Percentiles rank a stretch among this genome's conserved stretches.
Evolutionary conservation across 2,888 invertebrate genomes (phyloP).

Genomic region (Masnerella sp.): DNA sequence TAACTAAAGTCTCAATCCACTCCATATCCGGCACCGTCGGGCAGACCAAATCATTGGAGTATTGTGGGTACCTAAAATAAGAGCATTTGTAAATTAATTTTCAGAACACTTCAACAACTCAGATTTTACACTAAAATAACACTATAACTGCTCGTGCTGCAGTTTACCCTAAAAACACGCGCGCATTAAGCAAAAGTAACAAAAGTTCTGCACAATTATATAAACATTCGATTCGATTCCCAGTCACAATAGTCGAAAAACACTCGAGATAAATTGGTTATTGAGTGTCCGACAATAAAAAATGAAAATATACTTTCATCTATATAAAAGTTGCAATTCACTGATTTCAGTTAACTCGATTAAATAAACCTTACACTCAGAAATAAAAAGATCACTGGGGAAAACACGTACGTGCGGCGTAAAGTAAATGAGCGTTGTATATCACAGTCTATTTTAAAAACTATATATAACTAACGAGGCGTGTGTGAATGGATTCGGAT

Average conservation of each 20-base stretch:
- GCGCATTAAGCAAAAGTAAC: too few species aligned
- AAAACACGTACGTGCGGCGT: background rate
- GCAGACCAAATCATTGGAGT: constrained; percentile 73
- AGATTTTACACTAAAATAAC: background rate
- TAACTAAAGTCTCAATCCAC: constrained; percentile 85
- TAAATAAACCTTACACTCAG: constrained; percentile 8
- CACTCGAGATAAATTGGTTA: too few species aligned
- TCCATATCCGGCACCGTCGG: constrained; percentile 76
- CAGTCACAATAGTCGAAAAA: too few species aligned
- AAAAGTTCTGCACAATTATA: too few species aligned
- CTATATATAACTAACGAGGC: constrained; percentile 11
- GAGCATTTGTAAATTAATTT: too few species aligned
- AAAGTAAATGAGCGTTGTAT: constrained; percentile 10
- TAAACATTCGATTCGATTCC: too few species aligned
- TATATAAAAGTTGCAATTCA: background rate
- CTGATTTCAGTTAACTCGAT: background rate
- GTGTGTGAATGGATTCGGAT: background rate
- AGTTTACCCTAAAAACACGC: too few species aligned
- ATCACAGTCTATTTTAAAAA: constrained; percentile 30
- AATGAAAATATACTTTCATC: background rate
- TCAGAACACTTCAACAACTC: constrained; percentile 5
- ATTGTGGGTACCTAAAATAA: constrained; percentile 73
- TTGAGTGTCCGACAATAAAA: background rate
- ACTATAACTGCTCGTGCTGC: too few species aligned
- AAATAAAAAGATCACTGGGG: constrained; percentile 8